Percentiles rank a stretch among this genome's conserved stretches.
phyloP scores from a whole-genome alignment of 2,113 vertebrate genomes.

The Turdus rufiventris region DNA sequence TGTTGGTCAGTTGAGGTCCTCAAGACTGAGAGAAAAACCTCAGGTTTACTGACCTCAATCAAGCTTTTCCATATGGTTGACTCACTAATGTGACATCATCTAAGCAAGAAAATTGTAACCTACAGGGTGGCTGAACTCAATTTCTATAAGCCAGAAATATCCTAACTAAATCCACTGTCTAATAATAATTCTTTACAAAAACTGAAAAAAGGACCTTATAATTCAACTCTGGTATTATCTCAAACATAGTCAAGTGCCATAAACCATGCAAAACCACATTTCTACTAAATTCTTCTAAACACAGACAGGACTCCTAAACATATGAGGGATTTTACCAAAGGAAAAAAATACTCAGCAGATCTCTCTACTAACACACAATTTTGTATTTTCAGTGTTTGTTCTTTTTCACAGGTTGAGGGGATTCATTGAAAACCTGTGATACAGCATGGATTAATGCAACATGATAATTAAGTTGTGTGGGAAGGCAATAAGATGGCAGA shows the following conservation, averaged over 20 bases:
- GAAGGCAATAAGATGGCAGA: neutral
- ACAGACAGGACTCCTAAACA: neutral
- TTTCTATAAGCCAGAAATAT: neutral
- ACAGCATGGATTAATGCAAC: neutral
- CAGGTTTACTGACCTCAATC: neutral
- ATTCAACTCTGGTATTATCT: neutral
- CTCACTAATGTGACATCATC: neutral
- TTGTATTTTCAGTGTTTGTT: neutral
- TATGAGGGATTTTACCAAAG: neutral
- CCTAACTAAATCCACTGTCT: neutral
- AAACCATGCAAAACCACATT: neutral
- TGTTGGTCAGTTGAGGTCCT: neutral
- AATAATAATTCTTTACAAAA: neutral
- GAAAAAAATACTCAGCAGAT: neutral
- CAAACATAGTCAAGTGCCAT: neutral
- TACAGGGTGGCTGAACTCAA: neutral
- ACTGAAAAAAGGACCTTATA: neutral
- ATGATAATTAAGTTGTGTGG: neutral
- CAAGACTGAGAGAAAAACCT: neutral
- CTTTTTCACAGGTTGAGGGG: neutral
- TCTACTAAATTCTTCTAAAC: neutral
- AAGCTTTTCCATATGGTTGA: neutral
- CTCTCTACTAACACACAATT: neutral
- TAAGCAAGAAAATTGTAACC: neutral
- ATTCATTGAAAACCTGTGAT: neutral